These are phyloP conservation scores for Temnothorax ravouxi DNA, from an alignment of 2,888 invertebrate genomes.

Conservation along the genomic window DNA sequence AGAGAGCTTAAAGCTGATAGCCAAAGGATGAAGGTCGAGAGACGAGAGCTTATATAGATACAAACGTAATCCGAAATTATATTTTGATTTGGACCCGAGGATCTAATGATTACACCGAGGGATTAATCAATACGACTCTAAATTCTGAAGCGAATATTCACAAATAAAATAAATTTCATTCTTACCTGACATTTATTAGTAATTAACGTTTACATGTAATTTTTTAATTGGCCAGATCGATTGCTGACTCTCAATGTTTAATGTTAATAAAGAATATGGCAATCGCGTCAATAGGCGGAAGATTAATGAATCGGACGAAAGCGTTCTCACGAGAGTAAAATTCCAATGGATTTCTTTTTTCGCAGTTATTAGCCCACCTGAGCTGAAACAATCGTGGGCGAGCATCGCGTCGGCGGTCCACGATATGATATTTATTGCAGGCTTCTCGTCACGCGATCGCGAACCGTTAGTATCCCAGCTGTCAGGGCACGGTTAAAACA, in stretches of 20 bases:
- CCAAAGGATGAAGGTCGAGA: background rate
- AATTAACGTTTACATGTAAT: background rate
- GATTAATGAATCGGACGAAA: constrained; percentile 13
- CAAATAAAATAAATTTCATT: background rate
- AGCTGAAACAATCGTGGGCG: constrained; percentile 48
- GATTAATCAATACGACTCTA: background rate
- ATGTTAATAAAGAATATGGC: background rate
- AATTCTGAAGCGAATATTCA: background rate
- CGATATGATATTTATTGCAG: constrained; percentile 74
- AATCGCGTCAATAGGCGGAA: background rate
- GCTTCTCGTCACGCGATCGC: constrained; percentile 76
- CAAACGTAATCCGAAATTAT: constrained; percentile 8
- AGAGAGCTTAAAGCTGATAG: background rate
- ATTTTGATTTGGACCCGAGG: background rate
- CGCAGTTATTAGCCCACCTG: constrained; percentile 8
- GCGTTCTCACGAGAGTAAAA: constrained; percentile 18
- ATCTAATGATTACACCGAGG: background rate
- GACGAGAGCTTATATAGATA: background rate
- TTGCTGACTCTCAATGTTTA: background rate
- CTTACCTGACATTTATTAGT: background rate
- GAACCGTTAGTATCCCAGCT: constrained; percentile 66
- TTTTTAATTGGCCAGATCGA: background rate
- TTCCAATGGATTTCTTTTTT: background rate
- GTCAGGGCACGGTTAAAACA: constrained; percentile 58
- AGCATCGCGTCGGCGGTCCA: constrained; percentile 27